A percentile compares a stretch with the other conserved stretches of the same genome.
These are phyloP conservation scores for Gallirallus australis DNA, from an alignment of 2,797 vertebrate genomes.

Conservation along the genomic window DNA sequence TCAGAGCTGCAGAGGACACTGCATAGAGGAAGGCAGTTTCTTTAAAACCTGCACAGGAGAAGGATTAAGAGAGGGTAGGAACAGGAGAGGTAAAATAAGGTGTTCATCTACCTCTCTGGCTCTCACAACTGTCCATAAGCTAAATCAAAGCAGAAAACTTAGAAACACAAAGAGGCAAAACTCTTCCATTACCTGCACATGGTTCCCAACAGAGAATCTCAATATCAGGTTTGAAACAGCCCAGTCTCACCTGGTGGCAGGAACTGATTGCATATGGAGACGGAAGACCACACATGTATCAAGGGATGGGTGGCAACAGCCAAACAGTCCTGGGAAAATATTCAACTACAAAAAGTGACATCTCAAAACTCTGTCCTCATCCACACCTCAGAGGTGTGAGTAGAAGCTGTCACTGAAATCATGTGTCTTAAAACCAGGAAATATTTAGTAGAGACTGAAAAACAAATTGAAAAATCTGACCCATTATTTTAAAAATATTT, in stretches of 20 bases:
- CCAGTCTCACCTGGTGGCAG: not conserved
- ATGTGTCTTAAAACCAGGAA: not conserved
- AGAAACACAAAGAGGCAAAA: not conserved
- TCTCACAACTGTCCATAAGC: not conserved
- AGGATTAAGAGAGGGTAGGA: not conserved
- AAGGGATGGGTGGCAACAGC: not conserved
- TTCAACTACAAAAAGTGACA: not conserved
- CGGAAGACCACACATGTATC: not conserved
- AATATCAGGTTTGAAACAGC: not conserved
- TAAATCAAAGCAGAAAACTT: not conserved
- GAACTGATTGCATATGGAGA: not conserved
- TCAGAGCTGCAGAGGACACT: slow-evolving; percentile 91
- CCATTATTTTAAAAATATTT: not conserved
- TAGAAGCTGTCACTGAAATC: accelerated
- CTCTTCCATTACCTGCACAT: not conserved
- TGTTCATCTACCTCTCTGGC: not conserved
- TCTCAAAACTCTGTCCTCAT: not conserved
- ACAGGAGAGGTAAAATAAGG: not conserved
- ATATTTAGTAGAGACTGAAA: not conserved
- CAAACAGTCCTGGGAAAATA: not conserved
- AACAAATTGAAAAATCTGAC: not conserved
- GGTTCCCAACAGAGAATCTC: not conserved
- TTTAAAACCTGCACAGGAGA: slow-evolving; percentile 88
- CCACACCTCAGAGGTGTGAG: not conserved
- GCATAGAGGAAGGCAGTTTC: slow-evolving; percentile 96